Percentiles rank a stretch among this genome's conserved stretches.
phyloP scores from a whole-genome alignment of 1,140 invertebrate genomes.

The Apis mellifera region DNA sequence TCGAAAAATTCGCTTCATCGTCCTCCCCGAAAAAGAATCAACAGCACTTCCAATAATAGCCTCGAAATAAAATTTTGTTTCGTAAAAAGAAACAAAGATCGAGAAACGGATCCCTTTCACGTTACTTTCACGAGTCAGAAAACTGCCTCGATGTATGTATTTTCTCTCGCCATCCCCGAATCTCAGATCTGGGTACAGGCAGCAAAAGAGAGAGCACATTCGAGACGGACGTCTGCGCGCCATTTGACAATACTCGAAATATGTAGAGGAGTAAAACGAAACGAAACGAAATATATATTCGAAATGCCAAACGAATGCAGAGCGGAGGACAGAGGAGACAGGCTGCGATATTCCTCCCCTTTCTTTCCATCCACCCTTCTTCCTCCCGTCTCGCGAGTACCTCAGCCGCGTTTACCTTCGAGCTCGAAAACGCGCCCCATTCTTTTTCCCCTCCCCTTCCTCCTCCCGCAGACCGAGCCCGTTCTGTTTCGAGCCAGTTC shows the following conservation, averaged over 20 bases:
- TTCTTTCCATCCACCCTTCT: neutral
- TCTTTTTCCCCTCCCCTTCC: neutral
- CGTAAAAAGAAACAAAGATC: no score
- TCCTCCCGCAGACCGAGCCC: constrained; percentile 28
- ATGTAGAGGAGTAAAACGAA: constrained; percentile 31
- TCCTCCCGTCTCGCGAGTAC: constrained; percentile 42
- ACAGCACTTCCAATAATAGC: neutral
- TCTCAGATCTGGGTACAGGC: neutral
- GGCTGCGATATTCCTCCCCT: neutral
- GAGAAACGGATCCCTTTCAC: no score
- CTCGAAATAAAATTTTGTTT: no score
- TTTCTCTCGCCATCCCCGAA: neutral
- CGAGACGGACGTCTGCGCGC: constrained; percentile 49
- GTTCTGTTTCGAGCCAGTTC: constrained; percentile 56
- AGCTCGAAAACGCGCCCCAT: constrained; percentile 29
- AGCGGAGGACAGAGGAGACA: no score
- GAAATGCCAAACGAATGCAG: neutral
- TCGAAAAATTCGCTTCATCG: neutral
- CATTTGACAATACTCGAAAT: constrained; percentile 56
- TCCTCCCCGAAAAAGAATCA: neutral
- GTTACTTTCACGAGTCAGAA: no score
- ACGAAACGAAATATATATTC: constrained; percentile 10
- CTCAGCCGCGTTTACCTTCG: constrained; percentile 31
- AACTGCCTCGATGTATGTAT: constrained; percentile 2
- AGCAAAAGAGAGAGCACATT: constrained; percentile 48